Evolutionary conservation across 2,797 vertebrate species (phyloP), one percentile per base, ranked within the genome.

Genomic region (Anas capensis): DNA sequence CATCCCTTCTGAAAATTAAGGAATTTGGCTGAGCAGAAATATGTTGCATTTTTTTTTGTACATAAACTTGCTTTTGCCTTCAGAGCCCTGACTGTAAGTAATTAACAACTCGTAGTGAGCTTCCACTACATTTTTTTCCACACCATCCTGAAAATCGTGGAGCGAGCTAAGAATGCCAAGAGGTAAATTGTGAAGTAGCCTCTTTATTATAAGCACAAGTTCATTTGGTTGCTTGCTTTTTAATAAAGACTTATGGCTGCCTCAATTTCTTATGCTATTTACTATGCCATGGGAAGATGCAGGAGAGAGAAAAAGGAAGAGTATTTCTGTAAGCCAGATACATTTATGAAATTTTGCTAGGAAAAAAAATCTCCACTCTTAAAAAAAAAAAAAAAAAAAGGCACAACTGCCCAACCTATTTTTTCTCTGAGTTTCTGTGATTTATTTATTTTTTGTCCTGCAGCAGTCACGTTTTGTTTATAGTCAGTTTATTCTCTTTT

Each of bases 191-290:
- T 49, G 20, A 82, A 65, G 18, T 51, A 79, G 40, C 42, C 17
- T 58, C 48, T 78, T 62, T 36, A 7, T 94, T 83, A 44, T 40
- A 60, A 91, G 42, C 27, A 48, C 12, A 78, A 56, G 13, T 83
- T 91, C 5, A 48, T 90, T 87, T 94, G 21, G 4, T 79, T 92
- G 24, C 36, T 89, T 69, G 20, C 20, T 90, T 79, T 87, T 91
- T 89, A 66, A n/a, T 80, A 31, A 72, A 86, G 13, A 46, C 68
- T 78, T 42, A 19, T 27, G 33, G 38, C 44, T 72, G 18, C 54
- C 54, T 82, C 29, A 21, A 44, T 85, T 86, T 51, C 36, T 56
- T 68, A 10, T 0, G 11, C 11, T 34, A 90, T 64, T 93, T 54
- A 8, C 21, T 58, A 1, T 16, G 4, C 57, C 24, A 48, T 10